A percentile compares a stretch with the other conserved stretches of the same genome.
phyloP scores from a whole-genome alignment of 2,888 invertebrate species.

The Epsilonema sp. region DNA sequence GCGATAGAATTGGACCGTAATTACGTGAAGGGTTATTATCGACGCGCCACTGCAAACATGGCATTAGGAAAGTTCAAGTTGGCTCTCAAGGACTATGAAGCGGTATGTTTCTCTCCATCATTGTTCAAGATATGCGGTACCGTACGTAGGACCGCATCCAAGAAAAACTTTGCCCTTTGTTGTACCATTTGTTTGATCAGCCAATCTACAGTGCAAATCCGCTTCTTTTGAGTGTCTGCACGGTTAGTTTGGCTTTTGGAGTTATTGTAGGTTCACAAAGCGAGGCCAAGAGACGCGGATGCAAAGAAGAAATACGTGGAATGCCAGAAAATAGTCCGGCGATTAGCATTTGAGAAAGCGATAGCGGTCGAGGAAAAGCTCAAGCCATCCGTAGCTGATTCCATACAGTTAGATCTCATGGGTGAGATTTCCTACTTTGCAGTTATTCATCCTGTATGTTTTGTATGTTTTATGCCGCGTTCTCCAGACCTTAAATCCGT shows the following conservation, averaged over 20 bases:
- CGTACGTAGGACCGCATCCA: no score
- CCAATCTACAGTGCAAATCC: no score
- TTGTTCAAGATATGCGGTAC: no score
- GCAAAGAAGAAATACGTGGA: constrained; percentile 74
- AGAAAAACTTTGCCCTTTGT: no score
- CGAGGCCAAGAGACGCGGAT: constrained; percentile 76
- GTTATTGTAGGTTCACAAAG: constrained; percentile 59
- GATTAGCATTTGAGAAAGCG: constrained; percentile 84
- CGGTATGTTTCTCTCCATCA: constrained; percentile 57
- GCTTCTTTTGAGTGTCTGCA: no score
- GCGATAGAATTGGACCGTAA: constrained; percentile 68
- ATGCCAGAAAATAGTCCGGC: constrained; percentile 84
- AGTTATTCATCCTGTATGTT: no score
- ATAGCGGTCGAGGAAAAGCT: constrained; percentile 77
- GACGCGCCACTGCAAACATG: constrained; percentile 89
- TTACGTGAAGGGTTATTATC: constrained; percentile 88
- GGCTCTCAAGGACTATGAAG: constrained; percentile 88
- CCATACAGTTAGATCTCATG: constrained; percentile 39
- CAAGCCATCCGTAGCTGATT: constrained; percentile 67
- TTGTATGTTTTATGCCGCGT: no score
- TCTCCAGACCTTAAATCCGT: no score
- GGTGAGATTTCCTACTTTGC: no score
- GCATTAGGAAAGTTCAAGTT: constrained; percentile 88
- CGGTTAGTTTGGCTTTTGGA: no score
- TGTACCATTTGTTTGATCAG: no score